Base-by-base conservation (phyloP, 1,140 invertebrate genomes). In the Lasaia peninsularis region DNA sequence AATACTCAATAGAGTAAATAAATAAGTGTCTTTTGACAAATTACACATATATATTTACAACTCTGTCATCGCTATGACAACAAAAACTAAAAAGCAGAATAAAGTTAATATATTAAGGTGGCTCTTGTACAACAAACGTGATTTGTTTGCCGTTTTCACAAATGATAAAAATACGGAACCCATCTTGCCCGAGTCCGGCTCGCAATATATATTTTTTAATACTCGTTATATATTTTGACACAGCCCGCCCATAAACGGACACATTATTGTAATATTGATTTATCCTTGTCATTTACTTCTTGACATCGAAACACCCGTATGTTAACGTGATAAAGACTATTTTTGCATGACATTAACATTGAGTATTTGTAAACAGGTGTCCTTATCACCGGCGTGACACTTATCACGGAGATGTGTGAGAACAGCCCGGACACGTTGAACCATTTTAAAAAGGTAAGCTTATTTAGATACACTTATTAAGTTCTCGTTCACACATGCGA, bases 351-450 rank as follows among this genome's bases (percentile, higher is more conserved):
- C 20, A 54, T 35, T 11, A 35, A 28, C 24, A 51, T 49, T 5
- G 28, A 34, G 33, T 53, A 48, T 48, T 63, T 63, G 62, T 66
- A 88, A 89, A 20, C 81, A 97, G 96, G 98, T 67, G 98, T 99
- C 37, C 92, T 99, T 54, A 98, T 99, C 63, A 99, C 98, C 49
- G 98, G 98, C 28, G 97, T 99, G 28, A 98, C 97, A 58, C 92
- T 99, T 14, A 99, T 99, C 62, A 99, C 98, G 10, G 98, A 99
- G 91, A 99, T 99, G 98, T 99, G 98, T 90, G 97, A 99, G 86
- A 95, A 96, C 84, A 99, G 97, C 86, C 93, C 96, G 7, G 99
- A 99, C 82, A 99, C 98, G 0, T 91, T 99, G 55, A 95, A 96
- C 87, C 98, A 99, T 89, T 99, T 99, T 84, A 98, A 98, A 91